A percentile compares a stretch with the other conserved stretches of the same genome.
phyloP scores from a whole-genome alignment of 1,140 invertebrate species.

The Papilio polytes region DNA sequence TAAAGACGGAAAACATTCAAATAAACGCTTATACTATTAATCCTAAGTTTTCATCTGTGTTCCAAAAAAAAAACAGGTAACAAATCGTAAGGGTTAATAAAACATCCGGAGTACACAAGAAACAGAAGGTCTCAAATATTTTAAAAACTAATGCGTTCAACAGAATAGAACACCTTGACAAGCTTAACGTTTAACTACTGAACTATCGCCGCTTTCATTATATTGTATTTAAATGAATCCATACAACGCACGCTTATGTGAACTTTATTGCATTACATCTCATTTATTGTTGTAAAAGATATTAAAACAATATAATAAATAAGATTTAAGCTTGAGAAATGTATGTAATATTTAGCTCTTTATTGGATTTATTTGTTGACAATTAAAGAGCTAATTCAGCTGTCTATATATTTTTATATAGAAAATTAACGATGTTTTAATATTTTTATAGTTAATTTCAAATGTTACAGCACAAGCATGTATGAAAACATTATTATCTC shows the following conservation, averaged over 20 bases:
- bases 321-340: background rate
- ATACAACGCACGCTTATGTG: background rate
- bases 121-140: background rate
- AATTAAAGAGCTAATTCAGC: too few relatives aligned
- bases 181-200: background rate
- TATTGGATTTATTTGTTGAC: background rate
- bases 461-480: background rate
- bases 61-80: too few relatives aligned
- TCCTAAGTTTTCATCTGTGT: background rate
- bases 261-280: conserved; percentile 1
- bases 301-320: conserved; percentile 3
- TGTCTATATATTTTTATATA: background rate
- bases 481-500: too few relatives aligned
- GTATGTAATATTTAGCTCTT: background rate
- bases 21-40: too few relatives aligned
- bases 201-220: background rate
- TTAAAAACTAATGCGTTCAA: background rate
- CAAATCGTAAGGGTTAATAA: background rate
- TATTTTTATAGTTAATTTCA: background rate
- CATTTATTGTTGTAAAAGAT: background rate
- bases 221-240: background rate
- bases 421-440: background rate
- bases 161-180: background rate
- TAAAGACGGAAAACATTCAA: too few relatives aligned
- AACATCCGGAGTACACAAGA: too few relatives aligned